A percentile compares a stretch with the other conserved stretches of the same genome.
These are phyloP conservation scores for Temnothorax longispinosus DNA, from an alignment of 1,140 invertebrate genomes.

Conservation along the genomic window DNA sequence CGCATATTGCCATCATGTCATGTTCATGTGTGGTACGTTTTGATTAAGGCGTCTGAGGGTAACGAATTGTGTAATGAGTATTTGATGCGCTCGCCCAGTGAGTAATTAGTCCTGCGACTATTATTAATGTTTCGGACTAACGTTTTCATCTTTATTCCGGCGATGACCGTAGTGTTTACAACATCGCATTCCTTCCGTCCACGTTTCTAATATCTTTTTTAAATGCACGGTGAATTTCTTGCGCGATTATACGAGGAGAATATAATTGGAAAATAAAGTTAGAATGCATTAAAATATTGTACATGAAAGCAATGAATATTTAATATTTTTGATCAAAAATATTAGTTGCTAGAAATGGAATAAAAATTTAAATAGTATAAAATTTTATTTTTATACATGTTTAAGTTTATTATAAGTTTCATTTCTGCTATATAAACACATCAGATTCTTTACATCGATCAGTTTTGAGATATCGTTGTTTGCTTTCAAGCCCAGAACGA, in stretches of 20 bases:
- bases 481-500: not conserved
- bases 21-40: slow-evolving; percentile 63
- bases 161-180: slow-evolving; percentile 14
- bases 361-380: not conserved
- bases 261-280: not conserved
- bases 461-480: not conserved
- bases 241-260: not conserved
- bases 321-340: not conserved
- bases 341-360: not conserved
- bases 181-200: slow-evolving; percentile 35
- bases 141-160: slow-evolving; percentile 67
- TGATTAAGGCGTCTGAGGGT: slow-evolving; percentile 77
- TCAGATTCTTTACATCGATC: not conserved
- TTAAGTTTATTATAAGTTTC: not conserved
- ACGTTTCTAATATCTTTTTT: slow-evolving; percentile 13
- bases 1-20: slow-evolving; percentile 35
- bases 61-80: slow-evolving; percentile 77
- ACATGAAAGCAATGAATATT: not conserved
- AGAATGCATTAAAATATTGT: not conserved
- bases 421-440: not conserved
- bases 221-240: not conserved
- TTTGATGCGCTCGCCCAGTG: slow-evolving; percentile 75
- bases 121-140: slow-evolving; percentile 70
- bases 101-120: slow-evolving; percentile 71
- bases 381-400: not conserved